Evolutionary conservation across 1,140 invertebrate species (phyloP), one percentile per base, ranked within the genome.

Genomic region (Eupristina koningsbergeri): DNA sequence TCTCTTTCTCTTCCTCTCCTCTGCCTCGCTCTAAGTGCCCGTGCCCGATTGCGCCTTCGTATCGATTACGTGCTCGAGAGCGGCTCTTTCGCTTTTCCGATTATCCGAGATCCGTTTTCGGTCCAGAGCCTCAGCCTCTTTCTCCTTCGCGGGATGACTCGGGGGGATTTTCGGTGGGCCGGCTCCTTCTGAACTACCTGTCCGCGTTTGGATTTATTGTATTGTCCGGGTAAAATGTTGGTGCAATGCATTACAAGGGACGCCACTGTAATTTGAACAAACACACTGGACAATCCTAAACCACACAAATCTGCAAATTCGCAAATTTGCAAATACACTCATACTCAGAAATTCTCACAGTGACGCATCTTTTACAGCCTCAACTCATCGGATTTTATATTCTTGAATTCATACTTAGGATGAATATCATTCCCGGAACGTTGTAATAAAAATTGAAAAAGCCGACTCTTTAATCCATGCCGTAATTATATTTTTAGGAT

Each of bases 1-100:
- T 11, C 41, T 74, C n/a, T 81, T 50, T 13, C 79, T 73, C 67
- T 80, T 41, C 71, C 31, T 69, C 63, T 64, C 0, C n/a, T 26
- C 1, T 41, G 26, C 77, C 15, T 63, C 58, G 15, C 8, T 77
- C 47, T 73, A 47, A 73, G 17, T 29, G 41, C 26, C 26, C 11
- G 41, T 26, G 26, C 53, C 36, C 39, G 29, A 50, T 50, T 39
- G 45, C 71, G 22, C 36, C 6, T 41, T 19, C 50, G 50, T n/a
- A n/a, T 45, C 41, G 41, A 7, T 11, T 17, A 17, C 36, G 34
- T 13, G 67, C 67, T 36, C 31, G 29, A 29, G 6, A 17, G 34
- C 36, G 13, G 3, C 34, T 41, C 3, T 41, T 41, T 34, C 36
- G 67, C 41, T 71, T 71, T 71, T 71, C 67, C 36, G 67, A 71